Evolutionary conservation across 2,797 vertebrate species (phyloP).

Genomic region (Lutra lutra): DNA sequence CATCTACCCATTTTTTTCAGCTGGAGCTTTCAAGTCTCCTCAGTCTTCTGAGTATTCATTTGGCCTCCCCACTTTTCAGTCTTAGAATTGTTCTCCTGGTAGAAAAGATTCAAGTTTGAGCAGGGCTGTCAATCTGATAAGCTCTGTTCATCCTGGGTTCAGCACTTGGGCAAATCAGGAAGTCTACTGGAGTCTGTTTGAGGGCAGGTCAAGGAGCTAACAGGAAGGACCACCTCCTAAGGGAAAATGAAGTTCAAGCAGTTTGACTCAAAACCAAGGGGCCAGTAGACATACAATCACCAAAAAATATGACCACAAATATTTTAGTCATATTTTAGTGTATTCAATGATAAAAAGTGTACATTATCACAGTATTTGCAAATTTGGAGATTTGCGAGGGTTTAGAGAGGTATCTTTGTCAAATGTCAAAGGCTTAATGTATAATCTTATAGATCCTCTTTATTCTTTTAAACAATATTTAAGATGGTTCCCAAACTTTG

Average conservation of each 20-base stretch:
- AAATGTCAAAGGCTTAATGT: conserved; percentile 56
- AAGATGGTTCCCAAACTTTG: conserved; percentile 35
- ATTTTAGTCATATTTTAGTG: conserved; percentile 13
- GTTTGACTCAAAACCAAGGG: neutral
- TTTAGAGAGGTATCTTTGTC: conserved; percentile 32
- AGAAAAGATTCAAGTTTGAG: conserved; percentile 34
- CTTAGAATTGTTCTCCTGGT: neutral
- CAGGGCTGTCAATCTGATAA: neutral
- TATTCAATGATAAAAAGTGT: neutral
- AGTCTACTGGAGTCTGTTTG: neutral
- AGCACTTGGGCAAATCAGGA: conserved; percentile 14
- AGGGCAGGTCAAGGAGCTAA: neutral
- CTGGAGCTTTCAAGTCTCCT: neutral
- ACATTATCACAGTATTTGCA: conserved; percentile 13
- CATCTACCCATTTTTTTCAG: neutral
- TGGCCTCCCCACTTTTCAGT: neutral
- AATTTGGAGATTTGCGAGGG: conserved; percentile 49
- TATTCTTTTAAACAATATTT: conserved; percentile 58
- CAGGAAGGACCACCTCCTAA: neutral
- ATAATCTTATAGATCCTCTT: conserved; percentile 6
- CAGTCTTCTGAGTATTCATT: neutral
- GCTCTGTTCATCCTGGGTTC: neutral
- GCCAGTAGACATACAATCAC: neutral
- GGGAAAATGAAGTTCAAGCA: conserved; percentile 9
- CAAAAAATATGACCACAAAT: conserved; percentile 4